Evolutionary conservation across 2,888 invertebrate species (phyloP), one percentile per base, ranked within the genome.

Genomic region (Megalurothrips usitatus): DNA sequence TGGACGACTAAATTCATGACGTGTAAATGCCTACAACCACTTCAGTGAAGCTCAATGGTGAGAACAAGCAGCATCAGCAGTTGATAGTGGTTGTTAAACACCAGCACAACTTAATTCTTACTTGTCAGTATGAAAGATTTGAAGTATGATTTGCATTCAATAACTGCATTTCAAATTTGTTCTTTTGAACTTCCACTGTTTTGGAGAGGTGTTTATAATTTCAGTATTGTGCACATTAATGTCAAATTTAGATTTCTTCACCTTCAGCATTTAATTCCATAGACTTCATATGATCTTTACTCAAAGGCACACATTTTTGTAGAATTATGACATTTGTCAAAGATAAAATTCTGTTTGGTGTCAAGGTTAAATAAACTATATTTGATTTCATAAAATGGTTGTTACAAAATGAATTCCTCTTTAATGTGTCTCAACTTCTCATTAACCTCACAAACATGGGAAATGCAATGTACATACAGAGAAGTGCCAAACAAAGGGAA

Each of bases 331-430:
- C 6, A 6, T 17, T 58, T 58, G 58, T 58, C 58, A 58, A 58
- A 17, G 58, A 58, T 58, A 14, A 19, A 58, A 58, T 19, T 58
- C 1, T 58, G 58, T 58, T 58, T 58, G 58, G 58, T 58, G 58
- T 58, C 58, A 58, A 58, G 58, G 58, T 58, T 58, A 75, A 75
- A 75, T 75, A 75, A 75, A 75, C 68, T 75, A 26, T 26, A 75
- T 75, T 26, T 26, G 26, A 75, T 75, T 75, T 75, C 68, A 75
- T 26, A 23, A 75, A 26, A 26, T 75, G 23, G 68, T 75, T 75
- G 23, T 75, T 75, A 75, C 68, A 75, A 75, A 75, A 75, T 26
- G 10, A 75, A 26, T 75, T 75, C 12, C 26, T 26, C 68, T 75
- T 75, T 26, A 75, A 26, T 75, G 26, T 75, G 11, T 75, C 26